Conservation (phyloP, 2,797 vertebrate species). For the Balearica regulorum region DNA sequence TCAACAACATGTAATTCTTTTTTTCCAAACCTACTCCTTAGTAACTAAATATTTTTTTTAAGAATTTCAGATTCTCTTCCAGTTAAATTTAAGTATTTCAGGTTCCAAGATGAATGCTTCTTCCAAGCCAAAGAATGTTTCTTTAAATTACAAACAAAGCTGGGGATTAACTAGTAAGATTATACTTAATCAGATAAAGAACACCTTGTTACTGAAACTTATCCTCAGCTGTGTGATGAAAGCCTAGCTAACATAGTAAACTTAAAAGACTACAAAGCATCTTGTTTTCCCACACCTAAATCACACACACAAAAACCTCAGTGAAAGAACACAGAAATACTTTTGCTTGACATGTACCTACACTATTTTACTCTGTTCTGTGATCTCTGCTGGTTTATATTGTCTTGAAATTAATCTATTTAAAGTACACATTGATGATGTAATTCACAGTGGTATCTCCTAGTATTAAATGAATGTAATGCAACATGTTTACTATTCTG, state of each 20-base stretch:
- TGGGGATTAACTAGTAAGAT: neutral
- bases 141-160: neutral
- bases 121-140: neutral
- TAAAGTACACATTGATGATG: accelerated
- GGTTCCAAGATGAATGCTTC: neutral
- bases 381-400: neutral
- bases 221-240: neutral
- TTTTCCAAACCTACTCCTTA: neutral
- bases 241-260: neutral
- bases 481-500: neutral
- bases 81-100: neutral
- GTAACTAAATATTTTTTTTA: neutral
- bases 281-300: neutral
- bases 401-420: neutral
- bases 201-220: neutral
- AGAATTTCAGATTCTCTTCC: neutral
- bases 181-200: neutral
- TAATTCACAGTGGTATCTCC: neutral
- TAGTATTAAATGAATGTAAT: neutral
- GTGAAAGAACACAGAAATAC: neutral
- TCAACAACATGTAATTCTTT: neutral
- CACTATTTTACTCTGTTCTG: neutral
- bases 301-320: neutral
- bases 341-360: neutral
- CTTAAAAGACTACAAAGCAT: neutral